phyloP scores from a whole-genome alignment of 2,888 invertebrate genomes.

The Trachelus iudaicus region DNA sequence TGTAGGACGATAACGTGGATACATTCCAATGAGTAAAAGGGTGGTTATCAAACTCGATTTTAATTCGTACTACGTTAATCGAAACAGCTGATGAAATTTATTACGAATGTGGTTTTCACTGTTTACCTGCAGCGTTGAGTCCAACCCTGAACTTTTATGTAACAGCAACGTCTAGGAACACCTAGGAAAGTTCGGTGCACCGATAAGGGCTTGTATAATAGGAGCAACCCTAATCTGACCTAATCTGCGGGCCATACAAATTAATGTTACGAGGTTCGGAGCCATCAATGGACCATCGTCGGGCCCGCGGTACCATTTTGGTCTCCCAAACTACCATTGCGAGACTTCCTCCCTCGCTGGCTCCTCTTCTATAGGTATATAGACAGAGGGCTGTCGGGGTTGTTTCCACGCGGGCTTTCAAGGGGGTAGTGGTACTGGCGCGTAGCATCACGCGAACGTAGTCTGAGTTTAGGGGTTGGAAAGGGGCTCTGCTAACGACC shows the following conservation, averaged over 20 bases:
- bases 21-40: too few relatives aligned
- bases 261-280: slow-evolving; percentile 53
- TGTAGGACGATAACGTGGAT: too few relatives aligned
- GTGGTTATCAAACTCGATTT: too few relatives aligned
- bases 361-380: not conserved
- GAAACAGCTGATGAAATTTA: too few relatives aligned
- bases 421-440: slow-evolving; percentile 10
- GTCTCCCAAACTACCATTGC: slow-evolving; percentile 45
- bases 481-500: slow-evolving; percentile 57
- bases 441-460: slow-evolving; percentile 12
- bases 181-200: not conserved
- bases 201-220: slow-evolving; percentile 11
- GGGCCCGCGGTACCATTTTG: slow-evolving; percentile 44
- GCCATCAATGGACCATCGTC: slow-evolving; percentile 42
- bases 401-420: slow-evolving; percentile 11
- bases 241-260: slow-evolving; percentile 49
- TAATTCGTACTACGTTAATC: too few relatives aligned
- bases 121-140: too few relatives aligned
- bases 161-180: too few relatives aligned
- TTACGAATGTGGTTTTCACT: too few relatives aligned
- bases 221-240: slow-evolving; percentile 41
- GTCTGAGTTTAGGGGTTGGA: slow-evolving; percentile 38
- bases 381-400: too few relatives aligned
- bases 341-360: slow-evolving; percentile 24
- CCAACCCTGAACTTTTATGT: too few relatives aligned